A percentile compares a stretch with the other conserved stretches of the same genome.
Conservation (phyloP, 2,888 invertebrate species). For the Leucoma salicis region DNA sequence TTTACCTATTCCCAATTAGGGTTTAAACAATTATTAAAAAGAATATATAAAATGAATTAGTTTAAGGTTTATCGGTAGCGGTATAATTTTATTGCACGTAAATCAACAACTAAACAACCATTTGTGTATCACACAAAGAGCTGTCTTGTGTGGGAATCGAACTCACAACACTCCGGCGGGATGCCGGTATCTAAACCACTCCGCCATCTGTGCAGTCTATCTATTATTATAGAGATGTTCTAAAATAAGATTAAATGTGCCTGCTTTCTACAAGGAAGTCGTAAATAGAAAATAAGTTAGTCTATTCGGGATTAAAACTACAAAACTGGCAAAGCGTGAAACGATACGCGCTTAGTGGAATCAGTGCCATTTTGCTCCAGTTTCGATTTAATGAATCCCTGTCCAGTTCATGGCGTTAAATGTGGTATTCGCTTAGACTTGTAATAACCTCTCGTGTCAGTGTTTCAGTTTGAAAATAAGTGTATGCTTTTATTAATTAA, state of each 20-base stretch:
- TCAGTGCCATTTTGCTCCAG: constrained; percentile 62
- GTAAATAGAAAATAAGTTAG: constrained; percentile 52
- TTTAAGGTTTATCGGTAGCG: too few species aligned
- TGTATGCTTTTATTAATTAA: too few species aligned
- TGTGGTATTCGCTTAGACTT: constrained; percentile 44
- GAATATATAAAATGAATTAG: too few species aligned
- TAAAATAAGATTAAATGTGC: not conserved
- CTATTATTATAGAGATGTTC: not conserved
- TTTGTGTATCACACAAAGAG: too few species aligned
- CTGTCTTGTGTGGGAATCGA: too few species aligned
- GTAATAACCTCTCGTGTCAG: constrained; percentile 42
- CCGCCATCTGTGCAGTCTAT: too few species aligned
- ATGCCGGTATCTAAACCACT: too few species aligned
- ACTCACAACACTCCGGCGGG: too few species aligned
- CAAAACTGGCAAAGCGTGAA: constrained; percentile 68
- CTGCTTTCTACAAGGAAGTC: constrained; percentile 19
- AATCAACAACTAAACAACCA: too few species aligned
- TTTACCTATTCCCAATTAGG: too few species aligned
- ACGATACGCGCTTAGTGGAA: constrained; percentile 54
- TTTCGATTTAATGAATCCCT: constrained; percentile 67
- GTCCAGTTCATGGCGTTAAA: constrained; percentile 51
- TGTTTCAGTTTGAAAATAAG: constrained; percentile 14
- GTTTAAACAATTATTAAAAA: too few species aligned
- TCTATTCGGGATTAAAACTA: constrained; percentile 54
- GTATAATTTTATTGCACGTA: too few species aligned